Conservation (phyloP, 2,888 invertebrate genomes). For the Drosophila formosana region DNA sequence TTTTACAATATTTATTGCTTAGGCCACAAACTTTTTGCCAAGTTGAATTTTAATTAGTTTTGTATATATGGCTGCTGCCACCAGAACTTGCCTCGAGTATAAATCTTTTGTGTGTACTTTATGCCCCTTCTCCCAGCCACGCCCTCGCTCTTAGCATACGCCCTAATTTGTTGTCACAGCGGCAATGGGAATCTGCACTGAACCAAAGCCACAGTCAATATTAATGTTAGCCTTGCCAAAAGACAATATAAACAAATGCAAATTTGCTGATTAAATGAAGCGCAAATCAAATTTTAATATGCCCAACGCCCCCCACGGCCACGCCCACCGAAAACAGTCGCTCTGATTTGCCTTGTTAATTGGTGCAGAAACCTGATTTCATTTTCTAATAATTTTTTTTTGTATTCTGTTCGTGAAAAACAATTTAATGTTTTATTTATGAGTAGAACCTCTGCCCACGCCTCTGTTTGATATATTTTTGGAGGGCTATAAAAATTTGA, state of each 20-base stretch:
- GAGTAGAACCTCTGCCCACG: conserved; percentile 22
- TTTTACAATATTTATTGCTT: conserved; percentile 80
- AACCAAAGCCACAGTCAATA: conserved; percentile 38
- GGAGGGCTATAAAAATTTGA: conserved; percentile 54
- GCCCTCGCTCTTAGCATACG: conserved; percentile 19
- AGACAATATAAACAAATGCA: conserved; percentile 61
- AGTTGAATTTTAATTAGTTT: conserved; percentile 81
- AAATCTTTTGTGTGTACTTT: conserved; percentile 58
- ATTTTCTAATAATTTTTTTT: conserved; percentile 28
- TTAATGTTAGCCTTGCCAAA: conserved; percentile 46
- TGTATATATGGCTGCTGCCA: conserved; percentile 59
- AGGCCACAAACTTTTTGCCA: conserved; percentile 75
- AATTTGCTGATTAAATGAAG: conserved; percentile 66
- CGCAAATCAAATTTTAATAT: conserved; percentile 63
- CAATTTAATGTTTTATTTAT: conserved; percentile 63
- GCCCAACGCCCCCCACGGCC: not conserved
- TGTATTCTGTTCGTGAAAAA: conserved; percentile 4
- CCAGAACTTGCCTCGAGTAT: conserved; percentile 63
- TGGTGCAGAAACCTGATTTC: conserved; percentile 60
- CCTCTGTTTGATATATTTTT: conserved; percentile 49
- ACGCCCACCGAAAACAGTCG: conserved; percentile 1
- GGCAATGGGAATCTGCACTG: conserved; percentile 58
- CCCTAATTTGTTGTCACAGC: conserved; percentile 59
- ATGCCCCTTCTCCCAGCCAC: conserved; percentile 9
- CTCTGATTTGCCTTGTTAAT: conserved; percentile 51